These are phyloP conservation scores for Epizoanthus rinbou DNA, from an alignment of 92 coral and sea anemone genomes.

Conservation along the genomic window DNA sequence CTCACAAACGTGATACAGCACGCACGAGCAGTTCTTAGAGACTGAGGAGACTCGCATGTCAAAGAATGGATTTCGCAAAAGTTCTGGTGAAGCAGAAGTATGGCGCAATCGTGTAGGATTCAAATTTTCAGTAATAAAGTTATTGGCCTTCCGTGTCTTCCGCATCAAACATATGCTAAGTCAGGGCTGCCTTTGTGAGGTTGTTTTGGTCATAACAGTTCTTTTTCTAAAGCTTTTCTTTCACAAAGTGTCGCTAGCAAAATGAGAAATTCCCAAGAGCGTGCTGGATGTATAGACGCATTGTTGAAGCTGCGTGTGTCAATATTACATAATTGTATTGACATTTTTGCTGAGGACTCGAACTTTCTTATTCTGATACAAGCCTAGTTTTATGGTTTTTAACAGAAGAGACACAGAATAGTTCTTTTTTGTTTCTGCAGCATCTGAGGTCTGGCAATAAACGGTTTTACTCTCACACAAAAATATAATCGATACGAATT, in stretches of 20 bases:
- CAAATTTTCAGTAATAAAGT: neutral
- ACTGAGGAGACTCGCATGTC: neutral
- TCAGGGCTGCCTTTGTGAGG: slow-evolving; percentile 27
- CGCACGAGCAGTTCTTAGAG: neutral
- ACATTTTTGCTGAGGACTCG: too few species aligned
- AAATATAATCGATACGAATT: too few species aligned
- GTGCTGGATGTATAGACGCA: neutral
- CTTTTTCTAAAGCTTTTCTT: slow-evolving; percentile 42
- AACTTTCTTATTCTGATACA: neutral
- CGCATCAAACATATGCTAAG: slow-evolving; percentile 18
- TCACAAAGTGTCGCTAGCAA: slow-evolving; percentile 22
- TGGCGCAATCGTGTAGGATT: neutral
- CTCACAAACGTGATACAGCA: neutral
- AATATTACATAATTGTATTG: neutral
- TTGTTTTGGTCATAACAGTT: slow-evolving; percentile 11
- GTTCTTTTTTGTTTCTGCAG: too few species aligned
- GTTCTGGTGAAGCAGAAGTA: neutral
- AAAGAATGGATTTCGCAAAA: neutral
- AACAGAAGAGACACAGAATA: neutral
- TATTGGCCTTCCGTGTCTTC: slow-evolving; percentile 8
- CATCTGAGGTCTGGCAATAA: too few species aligned
- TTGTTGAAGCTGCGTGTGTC: slow-evolving; percentile 6
- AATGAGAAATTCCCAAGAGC: slow-evolving; percentile 41
- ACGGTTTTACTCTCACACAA: too few species aligned
- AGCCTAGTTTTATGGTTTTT: neutral